phyloP scores from a whole-genome alignment of 2,888 invertebrate species.

The Emesis russula region DNA sequence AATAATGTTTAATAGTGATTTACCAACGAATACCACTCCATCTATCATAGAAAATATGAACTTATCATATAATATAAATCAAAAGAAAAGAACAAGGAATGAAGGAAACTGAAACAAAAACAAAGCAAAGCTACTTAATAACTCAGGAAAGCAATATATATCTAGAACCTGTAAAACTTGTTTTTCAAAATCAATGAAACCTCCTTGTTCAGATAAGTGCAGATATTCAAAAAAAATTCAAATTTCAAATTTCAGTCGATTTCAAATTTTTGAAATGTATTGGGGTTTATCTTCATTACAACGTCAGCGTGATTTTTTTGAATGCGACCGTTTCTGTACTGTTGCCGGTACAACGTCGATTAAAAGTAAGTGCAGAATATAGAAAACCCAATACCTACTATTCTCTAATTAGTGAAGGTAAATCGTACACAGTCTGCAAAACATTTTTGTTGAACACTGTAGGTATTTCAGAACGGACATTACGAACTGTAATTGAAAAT shows the following conservation, averaged over 20 bases:
- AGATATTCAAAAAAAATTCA: background rate
- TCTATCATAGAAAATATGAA: slow-evolving; percentile 16
- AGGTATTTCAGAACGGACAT: slow-evolving; percentile 54
- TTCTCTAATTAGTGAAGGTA: slow-evolving; percentile 60
- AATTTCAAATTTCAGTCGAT: background rate
- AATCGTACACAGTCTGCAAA: slow-evolving; percentile 63
- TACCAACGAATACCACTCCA: slow-evolving; percentile 13
- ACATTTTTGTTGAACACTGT: slow-evolving; percentile 75
- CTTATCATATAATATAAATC: slow-evolving; percentile 21
- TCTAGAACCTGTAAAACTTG: slow-evolving; percentile 18
- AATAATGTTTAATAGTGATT: slow-evolving; percentile 11
- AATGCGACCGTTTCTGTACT: background rate
- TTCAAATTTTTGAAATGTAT: slow-evolving; percentile 5
- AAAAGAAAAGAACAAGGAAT: slow-evolving; percentile 26
- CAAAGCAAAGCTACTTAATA: slow-evolving; percentile 23
- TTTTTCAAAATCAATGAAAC: slow-evolving; percentile 19
- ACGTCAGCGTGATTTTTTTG: background rate
- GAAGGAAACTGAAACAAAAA: background rate
- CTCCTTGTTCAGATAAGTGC: slow-evolving; percentile 13
- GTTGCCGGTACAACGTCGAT: no score
- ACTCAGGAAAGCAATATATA: slow-evolving; percentile 25
- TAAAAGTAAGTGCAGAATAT: slow-evolving; percentile 48
- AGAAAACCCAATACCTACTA: slow-evolving; percentile 38
- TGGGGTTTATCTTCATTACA: slow-evolving; percentile 4
- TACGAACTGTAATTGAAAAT: no score